Percentiles rank a stretch among this genome's conserved stretches.
Conservation (phyloP, 30 jellyfish, hydroid and myxozoan genomes). For the Turritopsis rubra region DNA sequence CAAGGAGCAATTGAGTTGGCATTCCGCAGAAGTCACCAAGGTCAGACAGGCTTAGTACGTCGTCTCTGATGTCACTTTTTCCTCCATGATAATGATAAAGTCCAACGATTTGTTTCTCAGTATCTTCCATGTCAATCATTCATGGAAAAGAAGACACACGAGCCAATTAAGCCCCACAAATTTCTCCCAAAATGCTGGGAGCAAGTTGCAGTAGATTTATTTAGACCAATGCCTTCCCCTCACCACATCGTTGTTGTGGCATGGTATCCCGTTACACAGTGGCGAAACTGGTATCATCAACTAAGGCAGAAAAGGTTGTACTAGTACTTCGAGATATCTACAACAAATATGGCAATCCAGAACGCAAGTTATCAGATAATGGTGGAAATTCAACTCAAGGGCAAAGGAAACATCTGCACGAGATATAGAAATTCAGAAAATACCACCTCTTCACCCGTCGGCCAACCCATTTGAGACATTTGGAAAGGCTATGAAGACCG, state of each 20-base stretch:
- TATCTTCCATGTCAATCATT: slow-evolving; percentile 39
- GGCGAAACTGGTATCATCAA: background rate
- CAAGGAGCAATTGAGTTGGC: slow-evolving; percentile 39
- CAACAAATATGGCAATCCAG: background rate
- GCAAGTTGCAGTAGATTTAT: slow-evolving; percentile 9
- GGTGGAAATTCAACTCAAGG: no score
- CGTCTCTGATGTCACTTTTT: slow-evolving; percentile 40
- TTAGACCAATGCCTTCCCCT: background rate
- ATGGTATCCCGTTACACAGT: background rate
- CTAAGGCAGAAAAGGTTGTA: background rate
- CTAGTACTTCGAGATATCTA: background rate
- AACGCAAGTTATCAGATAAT: background rate
- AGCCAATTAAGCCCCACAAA: slow-evolving; percentile 27
- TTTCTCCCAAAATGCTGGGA: slow-evolving; percentile 44
- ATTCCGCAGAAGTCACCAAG: slow-evolving; percentile 56
- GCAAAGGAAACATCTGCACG: no score
- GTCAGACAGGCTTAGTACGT: slow-evolving; percentile 23
- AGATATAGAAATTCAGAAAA: no score
- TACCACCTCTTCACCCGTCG: background rate
- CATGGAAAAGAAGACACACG: slow-evolving; percentile 42
- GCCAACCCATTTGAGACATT: slow-evolving; percentile 12
- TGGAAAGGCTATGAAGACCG: slow-evolving; percentile 22
- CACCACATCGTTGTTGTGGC: background rate
- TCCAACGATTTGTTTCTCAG: background rate
- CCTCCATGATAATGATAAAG: slow-evolving; percentile 32